Conservation (phyloP, 1,140 invertebrate species). For the Dufourea novaeangliae region DNA sequence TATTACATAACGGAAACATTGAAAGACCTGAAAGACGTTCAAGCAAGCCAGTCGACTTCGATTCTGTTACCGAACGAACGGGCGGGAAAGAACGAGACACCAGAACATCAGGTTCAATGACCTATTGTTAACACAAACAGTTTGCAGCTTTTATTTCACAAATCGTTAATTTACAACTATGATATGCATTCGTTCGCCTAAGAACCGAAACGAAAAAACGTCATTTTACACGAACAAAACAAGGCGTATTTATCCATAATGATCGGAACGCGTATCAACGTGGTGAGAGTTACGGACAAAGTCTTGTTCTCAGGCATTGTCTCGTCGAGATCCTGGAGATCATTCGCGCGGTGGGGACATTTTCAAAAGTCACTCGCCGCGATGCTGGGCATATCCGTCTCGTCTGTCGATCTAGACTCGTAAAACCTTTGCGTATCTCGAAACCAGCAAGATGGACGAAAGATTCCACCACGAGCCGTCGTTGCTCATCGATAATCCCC, state of each 20-base stretch:
- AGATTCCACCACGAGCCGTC: background rate
- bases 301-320: conserved; percentile 30
- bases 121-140: conserved; percentile 80
- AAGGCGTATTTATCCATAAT: conserved; percentile 51
- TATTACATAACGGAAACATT: background rate
- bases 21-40: background rate
- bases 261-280: conserved; percentile 53
- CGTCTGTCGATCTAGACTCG: background rate
- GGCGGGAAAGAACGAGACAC: background rate
- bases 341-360: conserved; percentile 4
- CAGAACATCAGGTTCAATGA: conserved; percentile 45
- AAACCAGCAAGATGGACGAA: conserved; percentile 8
- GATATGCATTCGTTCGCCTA: conserved; percentile 92
- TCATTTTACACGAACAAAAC: conserved; percentile 58
- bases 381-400: background rate
- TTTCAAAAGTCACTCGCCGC: conserved; percentile 8
- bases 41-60: background rate
- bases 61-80: background rate
- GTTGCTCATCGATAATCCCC: background rate
- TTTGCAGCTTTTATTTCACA: conserved; percentile 82
- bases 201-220: conserved; percentile 84
- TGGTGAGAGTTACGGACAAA: conserved; percentile 47
- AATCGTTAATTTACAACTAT: conserved; percentile 88
- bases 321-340: conserved; percentile 7
- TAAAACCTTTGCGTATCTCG: background rate